Base-by-base conservation (phyloP, 1,140 invertebrate genomes). In the Plutomurus gul region DNA sequence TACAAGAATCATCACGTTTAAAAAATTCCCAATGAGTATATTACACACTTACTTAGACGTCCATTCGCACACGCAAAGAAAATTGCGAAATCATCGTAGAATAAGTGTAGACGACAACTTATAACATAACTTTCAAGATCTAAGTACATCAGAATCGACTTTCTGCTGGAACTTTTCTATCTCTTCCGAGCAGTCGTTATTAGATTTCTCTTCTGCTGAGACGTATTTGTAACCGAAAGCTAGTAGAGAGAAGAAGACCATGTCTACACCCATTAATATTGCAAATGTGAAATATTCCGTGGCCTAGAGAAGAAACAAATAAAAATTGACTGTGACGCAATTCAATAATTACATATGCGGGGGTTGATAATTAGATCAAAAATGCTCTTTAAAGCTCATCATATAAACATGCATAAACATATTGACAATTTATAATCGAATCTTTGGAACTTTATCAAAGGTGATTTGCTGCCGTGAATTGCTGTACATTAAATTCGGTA, bases 271-370 rank as follows among this genome's bases (percentile, higher is more conserved):
- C 95, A 98, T 97, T 1, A 97, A 86, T 1, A 88, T 91, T 56
- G 95, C 93, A 86, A 96, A 98, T 1, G 96, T 86, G 87, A 96
- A 93, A 86, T 96, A 96, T 85, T 97, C 95, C 30, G 88, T 89
- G 36, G 92, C 90, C 94, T 96, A 87, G 74, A 90, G 27, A 33
- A n/a, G 13, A 65, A n/a, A n/a, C n/a, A n/a, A n/a, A n/a, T n/a
- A n/a, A n/a, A n/a, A n/a, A n/a, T n/a, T n/a, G n/a, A n/a, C n/a
- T n/a, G n/a, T n/a, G n/a, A n/a, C n/a, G n/a, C n/a, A n/a, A n/a
- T n/a, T n/a, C n/a, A n/a, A n/a, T n/a, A n/a, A n/a, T n/a, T n/a
- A n/a, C n/a, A n/a, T n/a, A n/a, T n/a, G n/a, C n/a, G n/a, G n/a
- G n/a, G n/a, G n/a, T n/a, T n/a, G n/a, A n/a, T n/a, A n/a, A n/a